Conservation (phyloP, 2,113 vertebrate genomes). For the Glaucidium brasilianum region DNA sequence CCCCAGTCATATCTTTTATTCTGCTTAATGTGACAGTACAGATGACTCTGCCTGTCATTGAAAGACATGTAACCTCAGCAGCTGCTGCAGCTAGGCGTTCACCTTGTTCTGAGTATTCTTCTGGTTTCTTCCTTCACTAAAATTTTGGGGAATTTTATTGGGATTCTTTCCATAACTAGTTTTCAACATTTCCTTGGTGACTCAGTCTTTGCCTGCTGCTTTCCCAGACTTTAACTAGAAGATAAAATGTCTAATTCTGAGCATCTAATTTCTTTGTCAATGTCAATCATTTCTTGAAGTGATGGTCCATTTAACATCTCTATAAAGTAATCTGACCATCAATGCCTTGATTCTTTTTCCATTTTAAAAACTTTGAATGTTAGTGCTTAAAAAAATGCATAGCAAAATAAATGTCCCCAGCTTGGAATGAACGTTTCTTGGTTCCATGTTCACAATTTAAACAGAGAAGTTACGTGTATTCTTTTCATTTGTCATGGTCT, state of each 20-base stretch:
- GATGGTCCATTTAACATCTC: not conserved
- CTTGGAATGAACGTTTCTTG: not conserved
- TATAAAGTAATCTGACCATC: not conserved
- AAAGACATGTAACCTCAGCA: not conserved
- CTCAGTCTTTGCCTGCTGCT: not conserved
- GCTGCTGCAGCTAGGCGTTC: not conserved
- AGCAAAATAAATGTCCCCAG: not conserved
- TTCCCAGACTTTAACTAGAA: not conserved
- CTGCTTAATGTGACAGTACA: not conserved
- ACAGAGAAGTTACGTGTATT: not conserved
- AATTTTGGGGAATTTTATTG: not conserved
- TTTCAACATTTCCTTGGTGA: not conserved
- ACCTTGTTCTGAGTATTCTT: not conserved
- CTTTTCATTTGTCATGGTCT: not conserved
- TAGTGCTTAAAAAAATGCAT: not conserved
- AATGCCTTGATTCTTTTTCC: not conserved
- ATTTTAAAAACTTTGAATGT: not conserved
- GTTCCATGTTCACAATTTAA: not conserved
- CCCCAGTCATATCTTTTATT: not conserved
- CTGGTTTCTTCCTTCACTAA: not conserved
- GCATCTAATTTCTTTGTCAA: not conserved
- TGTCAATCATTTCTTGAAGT: not conserved
- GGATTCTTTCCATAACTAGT: not conserved
- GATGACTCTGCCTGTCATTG: not conserved
- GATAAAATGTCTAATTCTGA: not conserved